Evolutionary conservation across 2,797 vertebrate species (phyloP), one percentile per base, ranked within the genome.

Genomic region (Ctenopoma kingsleyae): DNA sequence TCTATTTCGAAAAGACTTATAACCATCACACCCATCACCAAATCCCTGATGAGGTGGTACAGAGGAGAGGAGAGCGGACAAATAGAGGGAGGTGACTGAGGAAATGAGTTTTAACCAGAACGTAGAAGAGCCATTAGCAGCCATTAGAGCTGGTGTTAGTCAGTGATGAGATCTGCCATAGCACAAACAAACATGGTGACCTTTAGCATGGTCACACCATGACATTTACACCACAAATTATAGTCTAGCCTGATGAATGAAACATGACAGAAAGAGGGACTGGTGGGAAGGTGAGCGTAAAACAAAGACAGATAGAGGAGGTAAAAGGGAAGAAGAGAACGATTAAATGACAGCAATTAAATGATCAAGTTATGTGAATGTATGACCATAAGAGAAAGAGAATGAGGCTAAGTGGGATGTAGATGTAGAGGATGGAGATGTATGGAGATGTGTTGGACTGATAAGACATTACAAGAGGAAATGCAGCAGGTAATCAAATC

Each of bases 161-260:
- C 87, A 81, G 79, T 82, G 87, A 90, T 87, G 86, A 89, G 87
- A 91, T 88, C 81, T 82, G 82, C 78, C 77, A 73, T 72, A 62
- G 82, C 78, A 69, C 86, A 91, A 90, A 92, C 87, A 93, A 92
- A 94, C 88, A 91, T 12, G 51, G 67, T 85, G 92, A 93, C 92
- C 92, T 94, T 94, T 92, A 84, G 48, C 71, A 79, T 74, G 87
- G 86, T 82, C 78, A 82, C 82, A 84, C 27, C n/a, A 65, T 91
- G 91, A 91, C 91, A 93, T 93, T 93, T 92, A 90, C 80, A 82
- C 62, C 83, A 70, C 64, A 76, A 86, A 80, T 80, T 79, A 86
- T 75, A 69, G 78, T 79, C 83, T 54, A 72, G 49, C 22, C 78
- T 85, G 83, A 87, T 85, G 53, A 89, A 89, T 78, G 70, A 72